A percentile compares a stretch with the other conserved stretches of the same genome.
phyloP scores from a whole-genome alignment of 2,113 vertebrate species.

The Psittacula cyanocephala region DNA sequence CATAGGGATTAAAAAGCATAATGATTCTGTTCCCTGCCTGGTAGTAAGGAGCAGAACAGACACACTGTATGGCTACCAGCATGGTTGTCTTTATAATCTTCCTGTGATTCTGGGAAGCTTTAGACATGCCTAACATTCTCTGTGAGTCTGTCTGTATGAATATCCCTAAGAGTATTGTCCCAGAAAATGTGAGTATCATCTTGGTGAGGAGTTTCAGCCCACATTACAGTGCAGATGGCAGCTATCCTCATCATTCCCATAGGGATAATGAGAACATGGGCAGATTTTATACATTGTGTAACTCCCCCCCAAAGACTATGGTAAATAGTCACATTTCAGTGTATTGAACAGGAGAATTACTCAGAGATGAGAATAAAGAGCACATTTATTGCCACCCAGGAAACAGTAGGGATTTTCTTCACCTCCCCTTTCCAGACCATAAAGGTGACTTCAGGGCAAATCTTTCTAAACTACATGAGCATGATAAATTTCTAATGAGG shows the following conservation, averaged over 20 bases:
- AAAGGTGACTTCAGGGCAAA: neutral
- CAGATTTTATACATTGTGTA: neutral
- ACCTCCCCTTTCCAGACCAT: neutral
- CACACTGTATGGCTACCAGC: neutral
- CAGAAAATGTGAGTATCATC: neutral
- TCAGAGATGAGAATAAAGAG: neutral
- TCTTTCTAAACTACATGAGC: neutral
- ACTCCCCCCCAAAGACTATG: neutral
- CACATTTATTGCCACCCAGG: neutral
- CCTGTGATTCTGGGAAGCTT: neutral
- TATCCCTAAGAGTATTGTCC: neutral
- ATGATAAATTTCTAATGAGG: neutral
- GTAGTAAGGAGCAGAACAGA: neutral
- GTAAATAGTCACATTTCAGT: neutral
- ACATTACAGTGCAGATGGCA: neutral
- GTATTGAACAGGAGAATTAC: neutral
- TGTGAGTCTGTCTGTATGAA: neutral
- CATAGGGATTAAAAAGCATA: neutral
- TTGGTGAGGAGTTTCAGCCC: neutral
- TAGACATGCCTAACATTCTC: neutral
- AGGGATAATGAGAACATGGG: neutral
- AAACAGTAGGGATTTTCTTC: neutral
- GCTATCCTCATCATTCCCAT: neutral
- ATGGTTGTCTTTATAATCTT: neutral
- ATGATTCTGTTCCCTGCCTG: neutral